Evolutionary conservation across 2,113 vertebrate species (phyloP), one percentile per base, ranked within the genome.

Genomic region (Panurus biarmicus): DNA sequence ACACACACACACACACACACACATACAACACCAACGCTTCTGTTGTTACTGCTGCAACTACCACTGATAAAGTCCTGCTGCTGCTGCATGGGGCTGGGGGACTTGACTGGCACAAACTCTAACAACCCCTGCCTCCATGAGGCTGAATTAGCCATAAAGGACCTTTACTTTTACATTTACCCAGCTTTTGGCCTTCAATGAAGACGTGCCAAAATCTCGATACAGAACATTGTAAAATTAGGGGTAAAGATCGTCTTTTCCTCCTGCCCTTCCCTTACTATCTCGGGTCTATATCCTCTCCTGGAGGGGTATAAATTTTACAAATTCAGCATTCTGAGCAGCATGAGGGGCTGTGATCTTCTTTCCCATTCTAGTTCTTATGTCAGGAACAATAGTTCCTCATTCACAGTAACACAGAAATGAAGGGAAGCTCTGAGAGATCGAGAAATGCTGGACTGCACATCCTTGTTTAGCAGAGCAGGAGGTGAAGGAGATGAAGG

Each of bases 161-260:
- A n/a, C n/a, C n/a, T n/a, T n/a, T n/a, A n/a, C n/a, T n/a, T n/a
- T n/a, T n/a, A n/a, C n/a, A n/a, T n/a, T n/a, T n/a, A n/a, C n/a
- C n/a, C n/a, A n/a, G n/a, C n/a, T n/a, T n/a, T n/a, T n/a, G n/a
- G n/a, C n/a, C n/a, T n/a, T n/a, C n/a, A n/a, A n/a, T n/a, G n/a
- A n/a, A n/a, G n/a, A n/a, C n/a, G n/a, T n/a, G n/a, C n/a, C n/a
- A n/a, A n/a, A n/a, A n/a, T n/a, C n/a, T n/a, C n/a, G n/a, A n/a
- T n/a, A n/a, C n/a, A n/a, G n/a, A n/a, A 12, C 3, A 28, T 16
- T 2, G 3, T 22, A 57, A 89, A 70, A 66, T 53, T 70, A 13
- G 6, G 3, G 6, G 2, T 48, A 38, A 56, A 80, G 16, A 21
- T 26, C 0, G 0, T 2, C 20, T 42, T 38, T 28, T 12, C 6